A percentile compares a stretch with the other conserved stretches of the same genome.
Conservation (phyloP, 1,140 invertebrate genomes). For the Cyclargus thomasi region DNA sequence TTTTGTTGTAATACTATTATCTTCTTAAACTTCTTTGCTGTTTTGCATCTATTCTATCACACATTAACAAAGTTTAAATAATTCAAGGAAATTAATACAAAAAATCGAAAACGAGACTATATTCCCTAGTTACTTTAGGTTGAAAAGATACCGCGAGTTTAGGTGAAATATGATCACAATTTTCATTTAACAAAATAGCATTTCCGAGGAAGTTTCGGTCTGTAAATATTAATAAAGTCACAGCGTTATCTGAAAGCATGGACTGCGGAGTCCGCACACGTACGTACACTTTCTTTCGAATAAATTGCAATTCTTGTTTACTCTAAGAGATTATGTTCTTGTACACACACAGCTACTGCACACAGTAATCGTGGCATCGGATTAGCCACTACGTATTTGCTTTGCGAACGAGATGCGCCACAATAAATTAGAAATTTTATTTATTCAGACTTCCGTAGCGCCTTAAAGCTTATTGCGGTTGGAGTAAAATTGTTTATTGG, state of each 20-base stretch:
- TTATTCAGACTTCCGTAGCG: not conserved
- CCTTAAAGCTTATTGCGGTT: not conserved
- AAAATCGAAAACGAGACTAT: too few relatives aligned
- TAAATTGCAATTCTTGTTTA: constrained; percentile 54
- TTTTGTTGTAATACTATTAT: too few relatives aligned
- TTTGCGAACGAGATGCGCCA: constrained; percentile 1
- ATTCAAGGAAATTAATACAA: too few relatives aligned
- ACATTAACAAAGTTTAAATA: too few relatives aligned
- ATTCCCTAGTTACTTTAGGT: not conserved
- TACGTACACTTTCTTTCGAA: constrained; percentile 39
- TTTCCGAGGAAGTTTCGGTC: constrained; percentile 25
- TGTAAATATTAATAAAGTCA: constrained; percentile 36
- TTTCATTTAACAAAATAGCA: constrained; percentile 29
- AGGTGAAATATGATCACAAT: constrained; percentile 25
- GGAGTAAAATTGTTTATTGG: not conserved
- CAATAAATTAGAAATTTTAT: not conserved
- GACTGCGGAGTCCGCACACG: constrained; percentile 33
- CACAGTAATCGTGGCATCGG: constrained; percentile 18
- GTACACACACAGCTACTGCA: constrained; percentile 32
- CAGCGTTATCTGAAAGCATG: constrained; percentile 28
- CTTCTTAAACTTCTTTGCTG: too few relatives aligned
- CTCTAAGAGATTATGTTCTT: constrained; percentile 51
- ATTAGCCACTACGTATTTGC: constrained; percentile 17
- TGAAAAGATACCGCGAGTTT: constrained; percentile 1
- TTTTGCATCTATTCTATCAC: too few relatives aligned